Evolutionary conservation across 2,888 invertebrate species (phyloP), one percentile per base, ranked within the genome.

Genomic region (Stenolophus ochropezus): DNA sequence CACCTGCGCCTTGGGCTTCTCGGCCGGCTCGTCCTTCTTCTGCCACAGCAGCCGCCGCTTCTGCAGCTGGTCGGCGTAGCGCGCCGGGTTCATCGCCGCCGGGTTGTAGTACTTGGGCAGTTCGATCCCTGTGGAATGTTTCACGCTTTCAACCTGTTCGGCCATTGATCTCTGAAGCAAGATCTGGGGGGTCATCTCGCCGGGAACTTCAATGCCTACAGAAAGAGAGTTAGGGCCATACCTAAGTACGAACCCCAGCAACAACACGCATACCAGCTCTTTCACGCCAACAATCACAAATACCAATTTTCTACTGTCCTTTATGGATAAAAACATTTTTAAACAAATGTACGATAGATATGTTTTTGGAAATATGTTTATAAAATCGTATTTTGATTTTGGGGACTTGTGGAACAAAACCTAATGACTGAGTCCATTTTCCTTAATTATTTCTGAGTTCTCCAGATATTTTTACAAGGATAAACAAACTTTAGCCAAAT

Each of bases 31-130:
- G 82, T 91, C 94, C 89, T 96, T 96, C 86, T 94, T 94, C 1
- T 95, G 94, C 98, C 98, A 98, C 18, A 98, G 90, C 75, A 97
- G 90, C 90, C 98, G 98, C 75, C 98, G 92, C 88, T 98, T 97
- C 87, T 98, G 96, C 83, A 97, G 94, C 89, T 96, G 96, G 85
- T 97, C 95, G 4, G 96, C 93, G 87, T 97, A 96, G 86, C 96
- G 95, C 83, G 94, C 93, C 51, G 95, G 93, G 87, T 94, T 94
- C 58, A 95, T 92, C 18, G 93, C 93, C 42, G 92, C 91, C 0
- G 95, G 94, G 88, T 95, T 95, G 87, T 94, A 95, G 89, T 94
- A 96, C 78, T 93, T 92, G 3, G 94, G 95, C 58, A 92, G 88
- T 65, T 90, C 89, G 0, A 91, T 89, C 3, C 91, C 91, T 14